Conservation (phyloP, 2,113 vertebrate genomes). For the Cheirogaleus medius region DNA sequence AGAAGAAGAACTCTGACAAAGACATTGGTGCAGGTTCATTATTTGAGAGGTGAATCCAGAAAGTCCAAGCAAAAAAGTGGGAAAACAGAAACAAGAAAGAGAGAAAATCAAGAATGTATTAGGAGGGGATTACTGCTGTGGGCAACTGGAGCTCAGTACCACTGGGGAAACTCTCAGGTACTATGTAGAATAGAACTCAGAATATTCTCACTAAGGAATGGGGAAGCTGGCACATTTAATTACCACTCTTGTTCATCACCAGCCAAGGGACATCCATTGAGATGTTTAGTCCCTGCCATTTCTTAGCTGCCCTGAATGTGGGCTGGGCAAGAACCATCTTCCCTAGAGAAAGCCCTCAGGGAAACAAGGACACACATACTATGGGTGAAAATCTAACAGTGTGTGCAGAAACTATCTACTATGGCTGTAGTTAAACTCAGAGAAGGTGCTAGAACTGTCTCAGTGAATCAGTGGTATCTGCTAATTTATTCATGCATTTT, state of each 20-base stretch:
- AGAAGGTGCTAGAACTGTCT: neutral
- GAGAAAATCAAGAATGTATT: neutral
- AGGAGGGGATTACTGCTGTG: neutral
- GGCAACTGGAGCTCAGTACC: neutral
- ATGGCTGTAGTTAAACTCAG: neutral
- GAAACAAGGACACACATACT: neutral
- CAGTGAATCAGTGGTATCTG: neutral
- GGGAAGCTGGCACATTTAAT: neutral
- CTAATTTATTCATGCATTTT: neutral
- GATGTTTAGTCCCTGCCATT: neutral
- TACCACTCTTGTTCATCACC: neutral
- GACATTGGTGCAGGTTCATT: neutral
- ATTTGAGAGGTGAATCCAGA: neutral
- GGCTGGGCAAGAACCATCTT: neutral
- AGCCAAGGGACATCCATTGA: neutral
- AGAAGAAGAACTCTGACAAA: neutral
- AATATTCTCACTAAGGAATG: neutral
- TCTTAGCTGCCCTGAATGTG: neutral
- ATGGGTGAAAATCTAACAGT: neutral
- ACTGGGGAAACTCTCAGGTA: neutral
- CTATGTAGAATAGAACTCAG: neutral
- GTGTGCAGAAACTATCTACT: neutral
- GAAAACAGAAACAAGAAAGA: neutral
- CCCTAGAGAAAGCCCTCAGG: neutral
- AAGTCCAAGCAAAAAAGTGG: neutral